Evolutionary conservation across 2,113 vertebrate genomes (phyloP).

Genomic region (Phrynosoma blainvillii): DNA sequence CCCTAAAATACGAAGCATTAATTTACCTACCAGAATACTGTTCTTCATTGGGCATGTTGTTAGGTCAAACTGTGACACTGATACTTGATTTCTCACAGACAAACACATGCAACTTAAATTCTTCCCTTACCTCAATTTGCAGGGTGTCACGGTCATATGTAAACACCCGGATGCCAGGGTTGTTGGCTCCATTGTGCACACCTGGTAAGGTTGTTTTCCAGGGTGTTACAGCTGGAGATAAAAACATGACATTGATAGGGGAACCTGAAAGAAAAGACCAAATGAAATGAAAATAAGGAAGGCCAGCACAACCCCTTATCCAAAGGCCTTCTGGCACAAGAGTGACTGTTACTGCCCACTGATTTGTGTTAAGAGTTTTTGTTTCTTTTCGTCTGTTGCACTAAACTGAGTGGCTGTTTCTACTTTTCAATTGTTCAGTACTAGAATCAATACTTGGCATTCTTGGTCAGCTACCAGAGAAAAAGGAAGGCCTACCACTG

Average conservation of each 20-base stretch:
- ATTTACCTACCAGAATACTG: background rate
- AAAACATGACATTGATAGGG: conserved; percentile 88
- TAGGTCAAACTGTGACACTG: background rate
- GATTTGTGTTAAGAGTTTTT: background rate
- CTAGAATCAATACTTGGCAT: background rate
- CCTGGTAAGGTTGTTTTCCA: conserved; percentile 95
- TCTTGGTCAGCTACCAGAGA: background rate
- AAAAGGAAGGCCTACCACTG: background rate
- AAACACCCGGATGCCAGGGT: conserved; percentile 90
- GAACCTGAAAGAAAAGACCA: conserved; percentile 67
- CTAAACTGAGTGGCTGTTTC: background rate
- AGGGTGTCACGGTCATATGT: conserved; percentile 86
- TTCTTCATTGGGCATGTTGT: background rate
- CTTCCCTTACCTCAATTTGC: conserved; percentile 81
- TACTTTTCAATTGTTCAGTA: too few relatives aligned
- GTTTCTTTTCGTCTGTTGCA: background rate
- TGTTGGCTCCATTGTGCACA: conserved; percentile 91
- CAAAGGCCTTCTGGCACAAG: background rate
- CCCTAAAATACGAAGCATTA: background rate
- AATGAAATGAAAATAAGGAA: background rate
- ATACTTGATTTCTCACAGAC: background rate
- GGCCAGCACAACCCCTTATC: background rate
- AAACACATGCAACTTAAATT: background rate
- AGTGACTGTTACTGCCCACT: background rate
- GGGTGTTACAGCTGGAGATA: conserved; percentile 90